Base-by-base conservation (phyloP, 2,888 invertebrate genomes). In the Panopea generosa region DNA sequence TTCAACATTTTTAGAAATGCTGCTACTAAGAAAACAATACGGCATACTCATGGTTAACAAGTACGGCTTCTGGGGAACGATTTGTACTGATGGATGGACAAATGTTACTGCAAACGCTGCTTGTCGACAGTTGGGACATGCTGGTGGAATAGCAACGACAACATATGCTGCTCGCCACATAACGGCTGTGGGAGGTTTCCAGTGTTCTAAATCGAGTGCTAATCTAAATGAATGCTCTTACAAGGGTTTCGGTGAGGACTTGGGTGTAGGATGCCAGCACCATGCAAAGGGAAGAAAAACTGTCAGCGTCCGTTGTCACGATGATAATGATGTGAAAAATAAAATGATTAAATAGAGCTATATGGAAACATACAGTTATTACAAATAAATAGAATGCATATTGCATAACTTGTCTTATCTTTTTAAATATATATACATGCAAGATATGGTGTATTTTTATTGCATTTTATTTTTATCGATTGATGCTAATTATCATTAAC, bases 41-140 rank as follows among this genome's bases (percentile, higher is more conserved):
- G 93, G 96, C 0, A 93, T 95, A 29, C 91, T 96, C 9, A 96
- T 96, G 91, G 94, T 96, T 0, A 94, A 94, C 78, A 94, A 95
- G 83, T 94, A 94, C 75, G 95, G 95, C 1, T 94, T 95, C 47
- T 96, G 96, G 96, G 96, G 96, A 7, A 95, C 87, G 1, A 83
- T 89, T 7, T 90, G 90, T 72, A 76, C 83, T 16, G 53, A 61
- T 11, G 84, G 79, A 38, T 90, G 90, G 90, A 77, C 85, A 38
- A 86, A 89, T 52, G 66, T 61, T 6, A 87, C 84, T 14, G 89
- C 90, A 26, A 83, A 77, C 18, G 84, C 86, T 4, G 72, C 86
- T 3, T 88, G 87, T 67, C 68, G 65, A 33, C 85, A 89, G 49
- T 71, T 85, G 14, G 77, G 77, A 1, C 86, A 77, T 45, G 53